Evolutionary conservation across 2,888 invertebrate genomes (phyloP).

Genomic region (Megamerina dolium): DNA sequence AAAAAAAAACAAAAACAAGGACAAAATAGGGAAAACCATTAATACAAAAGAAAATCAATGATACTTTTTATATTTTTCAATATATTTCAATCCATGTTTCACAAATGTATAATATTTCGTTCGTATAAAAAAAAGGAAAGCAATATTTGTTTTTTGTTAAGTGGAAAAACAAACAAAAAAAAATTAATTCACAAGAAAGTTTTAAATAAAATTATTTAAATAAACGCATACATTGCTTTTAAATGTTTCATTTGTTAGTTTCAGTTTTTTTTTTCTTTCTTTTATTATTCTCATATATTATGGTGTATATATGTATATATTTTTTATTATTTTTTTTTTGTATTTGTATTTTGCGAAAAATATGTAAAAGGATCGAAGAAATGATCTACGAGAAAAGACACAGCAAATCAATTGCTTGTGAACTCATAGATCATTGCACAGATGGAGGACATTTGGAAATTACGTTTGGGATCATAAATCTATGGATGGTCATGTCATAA

Average conservation of each 20-base stretch:
- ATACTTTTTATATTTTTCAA: conserved; percentile 15
- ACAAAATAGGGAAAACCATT: no score
- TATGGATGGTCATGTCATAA: no score
- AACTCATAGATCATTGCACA: conserved; percentile 11
- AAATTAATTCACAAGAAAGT: conserved; percentile 26
- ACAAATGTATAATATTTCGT: conserved; percentile 28
- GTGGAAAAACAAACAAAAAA: conserved; percentile 22
- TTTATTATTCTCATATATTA: conserved; percentile 23
- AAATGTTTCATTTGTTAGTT: conserved; percentile 25
- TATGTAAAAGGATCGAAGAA: conserved; percentile 22
- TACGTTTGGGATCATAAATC: conserved; percentile 13
- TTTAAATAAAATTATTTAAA: conserved; percentile 20
- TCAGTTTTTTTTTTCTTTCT: conserved; percentile 19
- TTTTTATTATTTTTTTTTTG: conserved; percentile 17
- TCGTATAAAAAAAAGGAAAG: conserved; percentile 40
- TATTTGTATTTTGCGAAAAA: conserved; percentile 31
- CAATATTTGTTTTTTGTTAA: conserved; percentile 25
- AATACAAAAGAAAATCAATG: conserved; percentile 12
- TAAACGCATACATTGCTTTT: conserved; percentile 20
- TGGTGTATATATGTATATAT: no score
- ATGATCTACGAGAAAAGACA: conserved; percentile 6
- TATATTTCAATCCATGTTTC: conserved; percentile 43
- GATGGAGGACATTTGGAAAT: conserved; percentile 21
- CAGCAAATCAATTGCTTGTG: conserved; percentile 7
- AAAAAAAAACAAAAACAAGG: no score